These are phyloP conservation scores for Trichoplusia ni DNA, from an alignment of 1,140 invertebrate species.

Conservation along the genomic window DNA sequence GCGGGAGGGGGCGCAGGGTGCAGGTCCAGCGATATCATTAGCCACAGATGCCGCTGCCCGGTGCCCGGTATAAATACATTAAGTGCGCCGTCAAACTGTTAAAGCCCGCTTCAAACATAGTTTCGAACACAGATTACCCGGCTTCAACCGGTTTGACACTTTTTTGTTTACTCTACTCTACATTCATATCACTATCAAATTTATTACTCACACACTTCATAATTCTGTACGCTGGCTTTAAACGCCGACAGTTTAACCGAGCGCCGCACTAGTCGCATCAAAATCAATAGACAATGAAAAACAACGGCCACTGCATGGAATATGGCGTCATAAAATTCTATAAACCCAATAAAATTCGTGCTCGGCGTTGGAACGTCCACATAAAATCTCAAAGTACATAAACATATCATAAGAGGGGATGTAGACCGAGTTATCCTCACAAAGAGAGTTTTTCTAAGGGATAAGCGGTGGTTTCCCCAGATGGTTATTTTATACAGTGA, in stretches of 20 bases:
- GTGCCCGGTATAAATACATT: constrained; percentile 77
- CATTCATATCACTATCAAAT: neutral
- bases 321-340: constrained; percentile 79
- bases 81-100: constrained; percentile 77
- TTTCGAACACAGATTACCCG: constrained; percentile 47
- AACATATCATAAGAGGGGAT: constrained; percentile 80
- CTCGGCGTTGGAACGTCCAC: constrained; percentile 78
- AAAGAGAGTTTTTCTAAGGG: constrained; percentile 76
- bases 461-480: constrained; percentile 72
- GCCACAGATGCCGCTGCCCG: constrained; percentile 77
- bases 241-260: constrained; percentile 40
- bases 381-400: constrained; percentile 81
- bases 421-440: constrained; percentile 75
- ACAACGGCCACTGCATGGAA: constrained; percentile 70
- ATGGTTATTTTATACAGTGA: constrained; percentile 81
- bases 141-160: neutral
- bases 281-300: constrained; percentile 78
- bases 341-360: constrained; percentile 81
- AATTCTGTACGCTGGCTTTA: constrained; percentile 27
- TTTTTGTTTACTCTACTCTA: constrained; percentile 6
- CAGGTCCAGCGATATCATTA: constrained; percentile 75
- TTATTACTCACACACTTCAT: constrained; percentile 17
- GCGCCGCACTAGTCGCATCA: constrained; percentile 44
- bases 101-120: constrained; percentile 61
- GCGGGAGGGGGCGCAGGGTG: constrained; percentile 28